A percentile compares a stretch with the other conserved stretches of the same genome.
These are phyloP conservation scores for Venustaconcha ellipsiformis DNA, from an alignment of 1,140 invertebrate genomes.

Conservation along the genomic window DNA sequence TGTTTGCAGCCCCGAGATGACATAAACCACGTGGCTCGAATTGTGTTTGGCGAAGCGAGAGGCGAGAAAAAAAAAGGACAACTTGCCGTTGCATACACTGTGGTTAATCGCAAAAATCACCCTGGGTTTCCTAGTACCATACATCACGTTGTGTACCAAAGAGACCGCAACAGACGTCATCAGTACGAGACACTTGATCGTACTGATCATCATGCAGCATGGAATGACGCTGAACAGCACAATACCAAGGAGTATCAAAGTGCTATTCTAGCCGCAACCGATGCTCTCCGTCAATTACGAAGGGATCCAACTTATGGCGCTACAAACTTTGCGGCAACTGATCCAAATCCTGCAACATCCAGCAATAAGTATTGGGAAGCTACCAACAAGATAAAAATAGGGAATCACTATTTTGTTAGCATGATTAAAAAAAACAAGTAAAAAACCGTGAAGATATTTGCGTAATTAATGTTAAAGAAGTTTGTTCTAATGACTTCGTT, in stretches of 20 bases:
- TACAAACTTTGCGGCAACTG: background rate
- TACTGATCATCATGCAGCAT: background rate
- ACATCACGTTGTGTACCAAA: background rate
- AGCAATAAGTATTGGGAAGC: background rate
- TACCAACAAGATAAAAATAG: background rate
- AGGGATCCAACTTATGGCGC: background rate
- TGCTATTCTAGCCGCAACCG: background rate
- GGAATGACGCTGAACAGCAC: background rate
- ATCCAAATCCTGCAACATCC: background rate
- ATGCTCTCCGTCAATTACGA: background rate
- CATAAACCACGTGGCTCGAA: background rate
- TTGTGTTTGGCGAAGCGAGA: conserved; percentile 11
- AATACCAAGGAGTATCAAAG: background rate
- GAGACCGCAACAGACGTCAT: background rate
- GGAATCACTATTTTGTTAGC: conserved; percentile 2
- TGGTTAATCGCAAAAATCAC: conserved; percentile 2
- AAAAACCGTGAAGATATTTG: too few relatives aligned
- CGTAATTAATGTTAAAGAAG: too few relatives aligned
- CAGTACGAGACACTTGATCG: conserved; percentile 1
- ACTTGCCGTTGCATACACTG: conserved; percentile 3
- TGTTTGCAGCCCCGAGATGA: background rate
- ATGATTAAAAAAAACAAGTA: too few relatives aligned
- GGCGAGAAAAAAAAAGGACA: background rate
- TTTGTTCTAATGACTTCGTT: too few relatives aligned
- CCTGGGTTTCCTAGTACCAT: conserved; percentile 1